Conservation (phyloP, 2,797 vertebrate species). For the Graptemys geographica region DNA sequence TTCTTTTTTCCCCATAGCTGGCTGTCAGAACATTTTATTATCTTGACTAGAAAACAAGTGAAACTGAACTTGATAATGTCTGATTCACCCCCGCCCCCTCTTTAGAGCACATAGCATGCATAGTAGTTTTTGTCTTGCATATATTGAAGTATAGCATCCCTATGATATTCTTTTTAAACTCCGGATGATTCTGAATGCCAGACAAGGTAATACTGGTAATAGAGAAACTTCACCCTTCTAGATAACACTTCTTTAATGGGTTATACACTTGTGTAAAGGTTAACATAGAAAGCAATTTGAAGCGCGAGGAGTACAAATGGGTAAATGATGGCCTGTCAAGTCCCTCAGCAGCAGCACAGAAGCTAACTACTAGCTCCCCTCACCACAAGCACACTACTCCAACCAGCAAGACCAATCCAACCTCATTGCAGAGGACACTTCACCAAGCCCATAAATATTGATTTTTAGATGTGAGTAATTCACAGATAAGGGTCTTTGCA, state of each 20-base stretch:
- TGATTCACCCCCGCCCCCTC: rapidly evolving
- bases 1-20: neutral
- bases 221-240: neutral
- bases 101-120: neutral
- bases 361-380: neutral
- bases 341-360: neutral
- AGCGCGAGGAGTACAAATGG: neutral
- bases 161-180: neutral
- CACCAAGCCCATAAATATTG: constrained; percentile 14
- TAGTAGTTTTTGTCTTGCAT: neutral
- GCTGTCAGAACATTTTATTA: neutral
- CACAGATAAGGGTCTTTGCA: neutral
- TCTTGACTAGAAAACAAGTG: neutral
- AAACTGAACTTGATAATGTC: neutral
- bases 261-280: neutral
- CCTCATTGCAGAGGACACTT: neutral
- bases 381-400: neutral
- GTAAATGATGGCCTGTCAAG: neutral
- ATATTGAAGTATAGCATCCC: neutral
- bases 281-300: neutral
- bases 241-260: neutral
- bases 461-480: constrained; percentile 19
- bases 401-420: neutral
- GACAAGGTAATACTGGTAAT: neutral
- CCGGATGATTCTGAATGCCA: neutral